Percentiles rank a stretch among this genome's conserved stretches.
These are phyloP conservation scores for Notodonta dromedarius DNA, from an alignment of 2,888 invertebrate genomes.

Conservation along the genomic window DNA sequence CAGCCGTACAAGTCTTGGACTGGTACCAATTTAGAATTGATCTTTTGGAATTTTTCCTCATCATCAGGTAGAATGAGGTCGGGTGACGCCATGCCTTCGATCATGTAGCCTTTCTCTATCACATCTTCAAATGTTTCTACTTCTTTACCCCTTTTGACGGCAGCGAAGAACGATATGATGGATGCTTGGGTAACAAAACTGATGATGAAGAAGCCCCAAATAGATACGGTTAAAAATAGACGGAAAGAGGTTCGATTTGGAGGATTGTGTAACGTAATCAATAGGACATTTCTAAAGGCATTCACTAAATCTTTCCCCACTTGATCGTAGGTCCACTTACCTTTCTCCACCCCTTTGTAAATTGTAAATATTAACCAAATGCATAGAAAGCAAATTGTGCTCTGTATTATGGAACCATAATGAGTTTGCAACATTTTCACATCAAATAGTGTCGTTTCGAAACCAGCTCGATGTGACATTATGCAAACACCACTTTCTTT, in stretches of 20 bases:
- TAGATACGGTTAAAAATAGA: conserved; percentile 60
- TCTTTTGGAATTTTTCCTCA: conserved; percentile 58
- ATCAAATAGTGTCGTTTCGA: conserved; percentile 66
- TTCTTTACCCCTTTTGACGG: conserved; percentile 69
- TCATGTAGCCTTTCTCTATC: conserved; percentile 64
- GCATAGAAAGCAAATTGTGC: conserved; percentile 54
- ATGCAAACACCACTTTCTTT: conserved; percentile 74
- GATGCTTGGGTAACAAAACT: conserved; percentile 74
- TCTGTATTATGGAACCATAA: conserved; percentile 42
- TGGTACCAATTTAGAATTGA: conserved; percentile 63
- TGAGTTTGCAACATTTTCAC: conserved; percentile 50
- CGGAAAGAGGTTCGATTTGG: conserved; percentile 61
- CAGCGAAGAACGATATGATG: conserved; percentile 73
- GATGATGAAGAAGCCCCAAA: conserved; percentile 73
- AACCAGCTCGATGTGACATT: conserved; percentile 63
- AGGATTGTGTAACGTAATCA: conserved; percentile 58
- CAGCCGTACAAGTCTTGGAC: conserved; percentile 59
- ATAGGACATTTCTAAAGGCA: conserved; percentile 59
- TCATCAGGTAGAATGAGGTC: conserved; percentile 70
- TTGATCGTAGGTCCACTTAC: conserved; percentile 55
- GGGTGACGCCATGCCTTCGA: conserved; percentile 75
- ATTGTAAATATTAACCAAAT: conserved; percentile 67
- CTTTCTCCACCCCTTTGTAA: conserved; percentile 53
- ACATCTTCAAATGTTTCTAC: conserved; percentile 75
- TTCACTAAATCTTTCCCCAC: conserved; percentile 72